Evolutionary conservation across 2,113 vertebrate genomes (phyloP).

Genomic region (Pantherophis guttatus): DNA sequence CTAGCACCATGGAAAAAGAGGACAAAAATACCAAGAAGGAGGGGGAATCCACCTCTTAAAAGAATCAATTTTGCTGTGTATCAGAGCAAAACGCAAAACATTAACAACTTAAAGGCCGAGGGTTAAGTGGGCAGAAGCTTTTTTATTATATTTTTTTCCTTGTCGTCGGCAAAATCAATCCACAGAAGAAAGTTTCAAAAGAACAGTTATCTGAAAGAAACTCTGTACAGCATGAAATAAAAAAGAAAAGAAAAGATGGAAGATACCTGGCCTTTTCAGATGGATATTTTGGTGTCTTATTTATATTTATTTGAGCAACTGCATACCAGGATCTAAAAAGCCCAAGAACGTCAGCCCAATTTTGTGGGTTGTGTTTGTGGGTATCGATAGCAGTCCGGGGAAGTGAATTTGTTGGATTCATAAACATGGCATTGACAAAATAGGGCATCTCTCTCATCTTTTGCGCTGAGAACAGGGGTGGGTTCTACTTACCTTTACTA

Average conservation of each 20-base stretch:
- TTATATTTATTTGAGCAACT: slow-evolving; percentile 29
- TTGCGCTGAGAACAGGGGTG: slow-evolving; percentile 42
- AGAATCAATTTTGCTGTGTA: slow-evolving; percentile 69
- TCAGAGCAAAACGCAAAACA: slow-evolving; percentile 63
- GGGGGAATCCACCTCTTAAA: slow-evolving; percentile 60
- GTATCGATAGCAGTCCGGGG: slow-evolving; percentile 17
- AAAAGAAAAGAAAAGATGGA: background rate
- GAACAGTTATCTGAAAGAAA: slow-evolving; percentile 24
- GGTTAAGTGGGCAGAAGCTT: slow-evolving; percentile 36
- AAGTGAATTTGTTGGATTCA: slow-evolving; percentile 50
- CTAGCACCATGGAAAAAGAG: slow-evolving; percentile 47
- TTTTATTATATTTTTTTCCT: slow-evolving; percentile 43
- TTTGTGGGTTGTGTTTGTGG: background rate
- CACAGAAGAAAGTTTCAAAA: background rate
- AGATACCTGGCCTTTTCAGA: slow-evolving; percentile 10
- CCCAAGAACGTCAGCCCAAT: background rate
- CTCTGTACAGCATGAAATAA: background rate
- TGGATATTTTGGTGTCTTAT: background rate
- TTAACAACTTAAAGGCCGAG: slow-evolving; percentile 42
- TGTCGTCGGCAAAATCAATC: slow-evolving; percentile 20
- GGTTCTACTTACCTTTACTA: background rate
- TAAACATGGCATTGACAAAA: slow-evolving; percentile 56
- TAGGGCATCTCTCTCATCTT: slow-evolving; percentile 39
- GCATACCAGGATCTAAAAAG: slow-evolving; percentile 44
- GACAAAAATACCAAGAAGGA: slow-evolving; percentile 42